phyloP scores from a whole-genome alignment of 92 coral and sea anemone species.

The Parazoanthus swiftii region DNA sequence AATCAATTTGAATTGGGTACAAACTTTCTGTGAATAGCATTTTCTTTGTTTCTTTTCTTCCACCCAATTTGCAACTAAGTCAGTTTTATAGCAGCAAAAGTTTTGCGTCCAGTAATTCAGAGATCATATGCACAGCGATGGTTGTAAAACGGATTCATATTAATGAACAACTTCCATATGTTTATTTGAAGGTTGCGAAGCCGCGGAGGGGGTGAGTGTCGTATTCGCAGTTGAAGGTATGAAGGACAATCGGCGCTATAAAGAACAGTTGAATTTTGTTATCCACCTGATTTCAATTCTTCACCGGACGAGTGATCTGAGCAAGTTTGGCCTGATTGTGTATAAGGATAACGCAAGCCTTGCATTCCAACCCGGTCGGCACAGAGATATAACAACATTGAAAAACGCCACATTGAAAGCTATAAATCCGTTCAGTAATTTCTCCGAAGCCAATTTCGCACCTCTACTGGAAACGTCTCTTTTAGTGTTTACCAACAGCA shows the following conservation, averaged over 20 bases:
- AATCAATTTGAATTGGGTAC: too few relatives aligned
- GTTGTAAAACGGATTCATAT: too few relatives aligned
- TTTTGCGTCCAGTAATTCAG: too few relatives aligned
- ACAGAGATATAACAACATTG: not conserved
- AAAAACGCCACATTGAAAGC: not conserved
- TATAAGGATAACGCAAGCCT: not conserved
- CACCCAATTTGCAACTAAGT: too few relatives aligned
- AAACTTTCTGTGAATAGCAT: too few relatives aligned
- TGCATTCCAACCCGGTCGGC: not conserved
- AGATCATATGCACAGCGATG: too few relatives aligned
- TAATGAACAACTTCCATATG: not conserved
- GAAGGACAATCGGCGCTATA: not conserved
- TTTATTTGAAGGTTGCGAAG: slow-evolving; percentile 15
- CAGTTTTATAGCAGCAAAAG: too few relatives aligned
- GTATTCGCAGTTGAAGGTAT: slow-evolving; percentile 7
- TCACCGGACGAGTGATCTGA: not conserved
- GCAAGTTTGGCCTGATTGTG: not conserved
- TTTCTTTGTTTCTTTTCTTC: too few relatives aligned
- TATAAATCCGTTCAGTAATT: not conserved
- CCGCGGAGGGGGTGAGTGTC: not conserved
- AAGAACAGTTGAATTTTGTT: not conserved
- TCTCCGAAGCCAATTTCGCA: not conserved
- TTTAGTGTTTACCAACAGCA: not conserved
- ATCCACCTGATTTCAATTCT: not conserved
- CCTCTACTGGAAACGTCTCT: not conserved